These are phyloP conservation scores for Montipora foliosa DNA, from an alignment of 64 coral and sea anemone genomes.

Conservation along the genomic window DNA sequence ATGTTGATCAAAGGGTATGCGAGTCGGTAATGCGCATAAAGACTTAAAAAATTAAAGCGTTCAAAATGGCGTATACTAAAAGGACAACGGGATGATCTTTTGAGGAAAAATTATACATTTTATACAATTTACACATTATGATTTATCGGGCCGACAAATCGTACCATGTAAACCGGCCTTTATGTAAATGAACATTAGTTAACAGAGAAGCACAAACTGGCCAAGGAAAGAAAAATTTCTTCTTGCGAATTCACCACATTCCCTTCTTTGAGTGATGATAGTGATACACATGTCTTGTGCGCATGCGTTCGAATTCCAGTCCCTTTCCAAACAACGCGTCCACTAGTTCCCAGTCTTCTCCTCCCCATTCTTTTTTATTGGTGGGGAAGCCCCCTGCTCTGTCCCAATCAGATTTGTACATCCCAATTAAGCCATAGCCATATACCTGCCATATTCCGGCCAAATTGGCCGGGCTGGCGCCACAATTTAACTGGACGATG, in stretches of 20 bases:
- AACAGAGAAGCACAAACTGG: no score
- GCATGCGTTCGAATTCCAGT: conserved; percentile 70
- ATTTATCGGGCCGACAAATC: no score
- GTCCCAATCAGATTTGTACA: conserved; percentile 81
- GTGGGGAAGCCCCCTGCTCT: conserved; percentile 30
- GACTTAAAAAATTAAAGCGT: no score
- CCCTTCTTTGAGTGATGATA: conserved; percentile 66
- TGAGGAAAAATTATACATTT: no score
- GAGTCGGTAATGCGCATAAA: no score
- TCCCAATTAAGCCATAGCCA: conserved; percentile 66
- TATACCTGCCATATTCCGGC: conserved; percentile 64
- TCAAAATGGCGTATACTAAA: no score
- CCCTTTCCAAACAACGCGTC: conserved; percentile 48
- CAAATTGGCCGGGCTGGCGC: conserved; percentile 29
- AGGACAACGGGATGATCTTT: no score
- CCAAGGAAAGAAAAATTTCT: neutral
- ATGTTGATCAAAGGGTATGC: no score
- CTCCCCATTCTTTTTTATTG: conserved; percentile 34
- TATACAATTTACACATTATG: no score
- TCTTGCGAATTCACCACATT: conserved; percentile 22
- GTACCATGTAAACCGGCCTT: no score
- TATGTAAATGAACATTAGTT: no score
- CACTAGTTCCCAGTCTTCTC: conserved; percentile 64
- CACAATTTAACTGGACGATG: conserved; percentile 57
- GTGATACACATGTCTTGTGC: conserved; percentile 59